These are phyloP conservation scores for Apodemus speciosus DNA, from an alignment of 2,113 vertebrate species.

Conservation along the genomic window DNA sequence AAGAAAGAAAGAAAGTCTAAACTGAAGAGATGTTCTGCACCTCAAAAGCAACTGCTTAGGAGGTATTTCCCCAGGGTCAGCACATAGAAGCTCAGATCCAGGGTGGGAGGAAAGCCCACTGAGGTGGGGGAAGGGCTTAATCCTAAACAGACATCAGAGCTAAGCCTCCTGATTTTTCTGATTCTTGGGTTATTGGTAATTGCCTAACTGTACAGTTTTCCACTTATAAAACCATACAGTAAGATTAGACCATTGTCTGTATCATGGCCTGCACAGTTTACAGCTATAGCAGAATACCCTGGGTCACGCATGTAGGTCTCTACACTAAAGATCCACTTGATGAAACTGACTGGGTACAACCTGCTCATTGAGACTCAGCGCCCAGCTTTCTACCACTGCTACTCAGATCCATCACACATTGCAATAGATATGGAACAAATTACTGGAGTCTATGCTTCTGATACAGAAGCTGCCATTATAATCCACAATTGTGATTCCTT, in stretches of 20 bases:
- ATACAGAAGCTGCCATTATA: not conserved
- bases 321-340: not conserved
- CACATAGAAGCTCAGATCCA: not conserved
- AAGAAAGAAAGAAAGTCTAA: not conserved
- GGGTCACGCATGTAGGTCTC: not conserved
- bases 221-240: not conserved
- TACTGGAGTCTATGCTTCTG: not conserved
- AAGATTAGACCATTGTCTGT: not conserved
- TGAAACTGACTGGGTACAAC: not conserved
- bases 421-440: not conserved
- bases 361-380: not conserved
- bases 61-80: not conserved
- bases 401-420: not conserved
- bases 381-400: not conserved
- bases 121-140: not conserved
- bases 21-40: not conserved
- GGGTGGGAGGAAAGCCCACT: not conserved
- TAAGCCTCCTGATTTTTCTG: not conserved
- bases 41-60: not conserved
- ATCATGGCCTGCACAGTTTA: not conserved
- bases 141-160: not conserved
- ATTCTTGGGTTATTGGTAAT: not conserved
- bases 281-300: not conserved
- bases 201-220: not conserved
- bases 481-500: not conserved